Evolutionary conservation across 2,797 vertebrate species (phyloP).

Genomic region (Coregonus suidteri): DNA sequence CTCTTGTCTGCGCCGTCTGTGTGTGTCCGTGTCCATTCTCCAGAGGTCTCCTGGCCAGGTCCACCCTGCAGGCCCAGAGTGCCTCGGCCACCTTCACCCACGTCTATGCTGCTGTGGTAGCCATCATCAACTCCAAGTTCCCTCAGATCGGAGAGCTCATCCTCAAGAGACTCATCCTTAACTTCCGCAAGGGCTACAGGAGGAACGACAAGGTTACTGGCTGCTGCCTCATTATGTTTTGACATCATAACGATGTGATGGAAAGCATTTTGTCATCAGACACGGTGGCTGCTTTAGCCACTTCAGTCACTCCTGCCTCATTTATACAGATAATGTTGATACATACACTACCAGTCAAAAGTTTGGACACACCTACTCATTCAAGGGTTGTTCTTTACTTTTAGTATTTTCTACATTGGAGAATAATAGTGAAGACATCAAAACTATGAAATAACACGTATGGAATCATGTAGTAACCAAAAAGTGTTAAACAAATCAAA

Average conservation of each 20-base stretch:
- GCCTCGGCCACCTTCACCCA: slow-evolving; percentile 97
- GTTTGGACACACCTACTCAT: too few species aligned
- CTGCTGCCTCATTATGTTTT: background rate
- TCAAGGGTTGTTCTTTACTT: too few species aligned
- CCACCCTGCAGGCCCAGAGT: slow-evolving; percentile 90
- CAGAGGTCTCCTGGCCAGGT: slow-evolving; percentile 90
- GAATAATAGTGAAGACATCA: too few species aligned
- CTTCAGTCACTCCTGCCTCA: too few species aligned
- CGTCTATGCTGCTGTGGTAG: slow-evolving; percentile 90
- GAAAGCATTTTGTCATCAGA: too few species aligned
- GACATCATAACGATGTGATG: too few species aligned
- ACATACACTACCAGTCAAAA: background rate
- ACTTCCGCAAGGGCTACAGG: slow-evolving; percentile 95
- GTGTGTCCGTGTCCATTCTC: slow-evolving; percentile 29
- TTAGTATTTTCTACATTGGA: too few species aligned
- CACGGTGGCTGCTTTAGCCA: too few species aligned
- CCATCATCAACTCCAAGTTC: slow-evolving; percentile 99
- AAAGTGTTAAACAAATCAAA: too few species aligned
- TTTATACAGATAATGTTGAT: background rate
- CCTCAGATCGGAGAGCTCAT: slow-evolving; percentile 97
- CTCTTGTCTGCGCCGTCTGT: background rate
- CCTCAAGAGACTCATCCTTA: slow-evolving; percentile 92
- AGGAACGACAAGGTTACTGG: slow-evolving; percentile 91
- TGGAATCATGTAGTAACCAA: too few species aligned
- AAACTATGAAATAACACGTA: too few species aligned